Conservation (phyloP, 2,113 vertebrate species). For the Pteruthius melanotis region DNA sequence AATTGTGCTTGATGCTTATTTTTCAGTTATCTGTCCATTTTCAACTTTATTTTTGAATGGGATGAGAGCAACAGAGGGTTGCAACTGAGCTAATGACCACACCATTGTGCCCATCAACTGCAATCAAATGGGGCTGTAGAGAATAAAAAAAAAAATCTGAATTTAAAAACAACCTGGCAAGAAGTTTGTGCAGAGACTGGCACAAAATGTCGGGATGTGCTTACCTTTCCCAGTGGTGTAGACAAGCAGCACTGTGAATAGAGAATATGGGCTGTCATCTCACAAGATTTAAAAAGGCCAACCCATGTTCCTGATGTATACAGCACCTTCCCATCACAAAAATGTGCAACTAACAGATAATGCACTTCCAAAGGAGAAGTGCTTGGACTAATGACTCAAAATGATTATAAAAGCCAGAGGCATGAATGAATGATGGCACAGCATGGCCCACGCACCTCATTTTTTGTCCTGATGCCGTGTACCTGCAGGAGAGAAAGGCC, state of each 20-base stretch:
- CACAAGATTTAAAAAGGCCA: background rate
- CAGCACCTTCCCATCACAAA: background rate
- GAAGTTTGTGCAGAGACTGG: background rate
- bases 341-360: background rate
- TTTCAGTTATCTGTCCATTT: background rate
- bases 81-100: background rate
- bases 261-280: background rate
- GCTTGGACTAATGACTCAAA: background rate
- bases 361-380: background rate
- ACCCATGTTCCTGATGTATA: background rate
- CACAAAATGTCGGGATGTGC: background rate
- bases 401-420: background rate
- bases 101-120: background rate
- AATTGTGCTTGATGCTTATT: background rate
- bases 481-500: background rate
- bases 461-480: background rate
- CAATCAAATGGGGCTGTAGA: background rate
- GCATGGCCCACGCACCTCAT: accelerated
- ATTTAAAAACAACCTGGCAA: background rate
- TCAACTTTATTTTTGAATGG: background rate
- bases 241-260: background rate
- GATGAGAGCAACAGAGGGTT: background rate
- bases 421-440: background rate
- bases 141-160: background rate
- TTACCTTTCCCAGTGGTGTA: background rate